Evolutionary conservation across 2,797 vertebrate genomes (phyloP).

Genomic region (Peromyscus attwateri): DNA sequence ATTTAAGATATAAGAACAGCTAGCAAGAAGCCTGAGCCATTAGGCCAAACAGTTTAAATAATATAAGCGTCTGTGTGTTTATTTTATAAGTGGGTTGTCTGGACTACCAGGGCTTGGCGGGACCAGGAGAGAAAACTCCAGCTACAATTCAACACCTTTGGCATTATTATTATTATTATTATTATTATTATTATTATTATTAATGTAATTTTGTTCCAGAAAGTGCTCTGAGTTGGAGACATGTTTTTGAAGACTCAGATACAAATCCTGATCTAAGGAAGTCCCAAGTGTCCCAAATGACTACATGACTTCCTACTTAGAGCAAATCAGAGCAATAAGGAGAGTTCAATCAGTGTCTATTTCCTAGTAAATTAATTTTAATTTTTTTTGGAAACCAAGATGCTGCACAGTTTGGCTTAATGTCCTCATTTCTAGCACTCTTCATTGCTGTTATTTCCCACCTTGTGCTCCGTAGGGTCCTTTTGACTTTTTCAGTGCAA

Average conservation of each 20-base stretch:
- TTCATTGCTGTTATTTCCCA: background rate
- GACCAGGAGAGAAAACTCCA: too few species aligned
- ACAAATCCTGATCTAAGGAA: background rate
- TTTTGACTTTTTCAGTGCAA: background rate
- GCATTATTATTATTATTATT: background rate
- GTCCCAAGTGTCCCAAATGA: background rate
- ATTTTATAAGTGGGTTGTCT: too few species aligned
- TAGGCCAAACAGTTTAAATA: too few species aligned
- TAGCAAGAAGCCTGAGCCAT: too few species aligned
- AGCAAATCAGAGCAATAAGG: background rate
- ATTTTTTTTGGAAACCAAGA: background rate
- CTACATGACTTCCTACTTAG: background rate
- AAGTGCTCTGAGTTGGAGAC: slow-evolving; percentile 3
- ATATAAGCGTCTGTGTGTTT: too few species aligned
- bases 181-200: background rate
- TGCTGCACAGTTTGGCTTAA: background rate
- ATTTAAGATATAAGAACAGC: too few species aligned
- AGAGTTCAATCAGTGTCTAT: background rate
- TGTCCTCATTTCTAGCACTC: background rate
- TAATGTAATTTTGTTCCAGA: background rate
- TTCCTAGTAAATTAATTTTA: background rate
- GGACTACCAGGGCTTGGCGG: too few species aligned
- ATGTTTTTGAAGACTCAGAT: background rate
- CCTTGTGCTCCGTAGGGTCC: background rate
- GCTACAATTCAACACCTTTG: background rate